These are phyloP conservation scores for Drosophila kokeensis DNA, from an alignment of 2,888 invertebrate genomes.

Conservation along the genomic window DNA sequence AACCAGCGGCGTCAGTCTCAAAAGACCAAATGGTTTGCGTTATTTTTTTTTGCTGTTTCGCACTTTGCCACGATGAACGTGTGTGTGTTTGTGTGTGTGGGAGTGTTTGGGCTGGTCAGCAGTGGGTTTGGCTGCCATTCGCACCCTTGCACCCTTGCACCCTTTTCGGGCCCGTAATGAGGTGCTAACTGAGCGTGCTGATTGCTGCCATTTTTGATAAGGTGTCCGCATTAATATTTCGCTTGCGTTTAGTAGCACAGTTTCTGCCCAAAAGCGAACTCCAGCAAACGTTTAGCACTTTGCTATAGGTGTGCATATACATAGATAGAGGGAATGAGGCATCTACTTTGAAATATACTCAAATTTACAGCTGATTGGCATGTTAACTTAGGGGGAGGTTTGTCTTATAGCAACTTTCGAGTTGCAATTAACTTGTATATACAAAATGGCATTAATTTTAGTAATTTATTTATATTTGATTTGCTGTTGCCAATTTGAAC, in stretches of 20 bases:
- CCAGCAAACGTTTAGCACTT: slow-evolving; percentile 19
- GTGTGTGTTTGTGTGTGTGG: slow-evolving; percentile 7
- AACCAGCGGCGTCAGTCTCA: slow-evolving; percentile 9
- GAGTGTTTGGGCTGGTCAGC: slow-evolving; percentile 23
- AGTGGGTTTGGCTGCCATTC: slow-evolving; percentile 7
- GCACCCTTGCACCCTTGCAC: slow-evolving; percentile 4
- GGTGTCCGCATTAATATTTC: slow-evolving; percentile 75
- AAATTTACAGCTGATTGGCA: background rate
- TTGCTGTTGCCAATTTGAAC: background rate
- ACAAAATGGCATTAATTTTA: background rate
- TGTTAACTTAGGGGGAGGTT: background rate
- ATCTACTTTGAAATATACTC: background rate
- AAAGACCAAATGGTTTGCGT: slow-evolving; percentile 36
- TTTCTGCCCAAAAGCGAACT: slow-evolving; percentile 28
- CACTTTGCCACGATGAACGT: slow-evolving; percentile 48
- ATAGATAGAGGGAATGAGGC: slow-evolving; percentile 6
- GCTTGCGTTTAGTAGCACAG: slow-evolving; percentile 57
- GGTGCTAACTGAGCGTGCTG: slow-evolving; percentile 80
- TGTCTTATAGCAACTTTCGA: background rate
- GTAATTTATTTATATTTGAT: background rate
- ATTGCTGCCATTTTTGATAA: slow-evolving; percentile 81
- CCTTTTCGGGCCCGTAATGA: slow-evolving; percentile 50
- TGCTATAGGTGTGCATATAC: slow-evolving; percentile 16
- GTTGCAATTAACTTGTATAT: background rate
- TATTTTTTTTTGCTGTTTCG: slow-evolving; percentile 22